phyloP scores from a whole-genome alignment of 2,113 vertebrate genomes.

The Misgurnus mizolepis region DNA sequence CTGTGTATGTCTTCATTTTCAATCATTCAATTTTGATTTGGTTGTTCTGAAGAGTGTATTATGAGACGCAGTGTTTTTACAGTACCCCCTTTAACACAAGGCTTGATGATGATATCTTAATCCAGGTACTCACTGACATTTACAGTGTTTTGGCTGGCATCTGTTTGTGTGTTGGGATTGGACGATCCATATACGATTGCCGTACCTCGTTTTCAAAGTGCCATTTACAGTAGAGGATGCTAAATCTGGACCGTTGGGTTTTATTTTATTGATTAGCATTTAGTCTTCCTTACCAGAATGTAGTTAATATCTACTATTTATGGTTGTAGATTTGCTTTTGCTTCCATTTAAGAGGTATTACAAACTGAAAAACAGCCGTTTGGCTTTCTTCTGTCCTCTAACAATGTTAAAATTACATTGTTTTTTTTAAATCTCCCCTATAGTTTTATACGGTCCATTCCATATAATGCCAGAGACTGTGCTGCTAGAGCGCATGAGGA shows the following conservation, averaged over 20 bases:
- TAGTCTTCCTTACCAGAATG: constrained; percentile 32
- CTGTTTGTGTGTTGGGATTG: constrained; percentile 18
- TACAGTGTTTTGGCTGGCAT: constrained; percentile 14
- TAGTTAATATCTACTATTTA: constrained; percentile 6
- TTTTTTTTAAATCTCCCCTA: constrained; percentile 11
- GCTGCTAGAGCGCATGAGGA: constrained; percentile 39
- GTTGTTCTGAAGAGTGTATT: constrained; percentile 24
- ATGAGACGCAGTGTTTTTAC: background rate
- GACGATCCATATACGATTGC: constrained; percentile 25
- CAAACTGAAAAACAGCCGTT: constrained; percentile 8
- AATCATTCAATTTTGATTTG: background rate
- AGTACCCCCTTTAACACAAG: constrained; percentile 5
- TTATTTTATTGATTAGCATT: constrained; percentile 1
- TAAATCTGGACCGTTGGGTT: constrained; percentile 23
- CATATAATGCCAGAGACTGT: constrained; percentile 14
- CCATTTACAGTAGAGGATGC: constrained; percentile 49
- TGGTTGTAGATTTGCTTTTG: constrained; percentile 6
- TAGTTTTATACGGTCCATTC: constrained; percentile 37
- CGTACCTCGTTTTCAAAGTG: constrained; percentile 52
- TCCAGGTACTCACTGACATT: constrained; percentile 32
- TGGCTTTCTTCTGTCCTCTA: constrained; percentile 20
- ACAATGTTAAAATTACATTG: background rate
- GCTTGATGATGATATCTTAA: constrained; percentile 24
- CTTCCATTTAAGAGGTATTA: constrained; percentile 21
- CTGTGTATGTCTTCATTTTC: constrained; percentile 12